Conservation (phyloP, 2,797 vertebrate genomes). For the Pseudomugil tenellus region DNA sequence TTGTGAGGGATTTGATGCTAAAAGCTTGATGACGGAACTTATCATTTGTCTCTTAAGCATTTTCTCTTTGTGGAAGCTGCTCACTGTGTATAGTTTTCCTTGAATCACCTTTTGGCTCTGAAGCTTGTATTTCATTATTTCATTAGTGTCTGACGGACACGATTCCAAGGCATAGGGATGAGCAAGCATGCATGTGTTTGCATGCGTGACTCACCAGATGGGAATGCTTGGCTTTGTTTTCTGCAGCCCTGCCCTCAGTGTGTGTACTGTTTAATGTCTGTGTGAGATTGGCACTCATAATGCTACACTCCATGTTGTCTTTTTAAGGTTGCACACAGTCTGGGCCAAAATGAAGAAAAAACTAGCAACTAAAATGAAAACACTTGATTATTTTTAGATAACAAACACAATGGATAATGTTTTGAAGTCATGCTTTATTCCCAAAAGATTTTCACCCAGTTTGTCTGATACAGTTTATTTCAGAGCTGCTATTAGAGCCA, state of each 20-base stretch:
- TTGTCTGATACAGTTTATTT: too few species aligned
- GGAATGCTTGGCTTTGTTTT: slow-evolving; percentile 70
- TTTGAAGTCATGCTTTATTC: neutral
- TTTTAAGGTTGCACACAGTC: slow-evolving; percentile 52
- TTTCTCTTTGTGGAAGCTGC: slow-evolving; percentile 11
- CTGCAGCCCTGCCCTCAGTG: slow-evolving; percentile 51
- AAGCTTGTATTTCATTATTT: slow-evolving; percentile 35
- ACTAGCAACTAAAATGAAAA: neutral
- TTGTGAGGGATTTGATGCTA: slow-evolving; percentile 15
- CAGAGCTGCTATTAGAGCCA: too few species aligned
- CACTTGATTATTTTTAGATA: neutral
- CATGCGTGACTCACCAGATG: slow-evolving; percentile 67
- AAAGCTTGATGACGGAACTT: slow-evolving; percentile 33
- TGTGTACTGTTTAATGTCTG: slow-evolving; percentile 38
- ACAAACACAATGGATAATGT: too few species aligned
- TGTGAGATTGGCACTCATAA: slow-evolving; percentile 39
- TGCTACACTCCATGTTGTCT: slow-evolving; percentile 30
- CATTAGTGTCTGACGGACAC: slow-evolving; percentile 35
- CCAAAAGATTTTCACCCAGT: neutral
- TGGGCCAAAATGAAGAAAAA: neutral
- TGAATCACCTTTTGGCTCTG: slow-evolving; percentile 32
- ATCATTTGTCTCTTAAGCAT: slow-evolving; percentile 28
- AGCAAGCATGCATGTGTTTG: slow-evolving; percentile 52
- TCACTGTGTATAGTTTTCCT: slow-evolving; percentile 5
- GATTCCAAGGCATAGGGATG: slow-evolving; percentile 49